Percentiles rank a stretch among this genome's conserved stretches.
Conservation (phyloP, 2,888 invertebrate genomes). For the Ochlodes sylvanus region DNA sequence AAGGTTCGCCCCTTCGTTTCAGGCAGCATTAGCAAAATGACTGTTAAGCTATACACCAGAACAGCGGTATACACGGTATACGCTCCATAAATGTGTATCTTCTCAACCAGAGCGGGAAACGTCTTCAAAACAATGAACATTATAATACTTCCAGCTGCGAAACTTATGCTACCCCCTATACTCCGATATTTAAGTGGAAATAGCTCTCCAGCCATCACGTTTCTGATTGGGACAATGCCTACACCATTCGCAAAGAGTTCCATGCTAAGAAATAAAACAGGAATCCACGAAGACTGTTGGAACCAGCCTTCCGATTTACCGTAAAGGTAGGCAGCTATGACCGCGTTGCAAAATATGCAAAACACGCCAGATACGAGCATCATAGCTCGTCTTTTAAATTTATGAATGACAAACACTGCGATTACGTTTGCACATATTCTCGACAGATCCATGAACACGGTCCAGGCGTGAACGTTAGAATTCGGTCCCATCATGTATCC, state of each 20-base stretch:
- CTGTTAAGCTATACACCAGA: constrained; percentile 53
- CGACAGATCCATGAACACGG: constrained; percentile 60
- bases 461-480: constrained; percentile 52
- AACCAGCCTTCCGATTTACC: constrained; percentile 32
- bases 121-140: constrained; percentile 61
- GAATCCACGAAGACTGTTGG: constrained; percentile 46
- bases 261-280: constrained; percentile 54
- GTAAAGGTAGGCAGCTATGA: constrained; percentile 55
- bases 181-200: constrained; percentile 85
- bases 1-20: constrained; percentile 67
- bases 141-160: constrained; percentile 56
- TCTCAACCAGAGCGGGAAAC: constrained; percentile 51
- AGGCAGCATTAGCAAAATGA: constrained; percentile 56
- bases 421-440: constrained; percentile 58
- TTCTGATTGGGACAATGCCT: constrained; percentile 86
- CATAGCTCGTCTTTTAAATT: constrained; percentile 60
- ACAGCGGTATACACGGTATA: constrained; percentile 54
- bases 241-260: constrained; percentile 80
- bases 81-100: constrained; percentile 55
- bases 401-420: constrained; percentile 63
- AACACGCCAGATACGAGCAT: constrained; percentile 53
- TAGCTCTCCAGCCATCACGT: constrained; percentile 88
- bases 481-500: constrained; percentile 53
- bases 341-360: constrained; percentile 54
- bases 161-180: constrained; percentile 74